These are phyloP conservation scores for Drosophila ercepeae DNA, from an alignment of 1,140 invertebrate genomes.

Conservation along the genomic window DNA sequence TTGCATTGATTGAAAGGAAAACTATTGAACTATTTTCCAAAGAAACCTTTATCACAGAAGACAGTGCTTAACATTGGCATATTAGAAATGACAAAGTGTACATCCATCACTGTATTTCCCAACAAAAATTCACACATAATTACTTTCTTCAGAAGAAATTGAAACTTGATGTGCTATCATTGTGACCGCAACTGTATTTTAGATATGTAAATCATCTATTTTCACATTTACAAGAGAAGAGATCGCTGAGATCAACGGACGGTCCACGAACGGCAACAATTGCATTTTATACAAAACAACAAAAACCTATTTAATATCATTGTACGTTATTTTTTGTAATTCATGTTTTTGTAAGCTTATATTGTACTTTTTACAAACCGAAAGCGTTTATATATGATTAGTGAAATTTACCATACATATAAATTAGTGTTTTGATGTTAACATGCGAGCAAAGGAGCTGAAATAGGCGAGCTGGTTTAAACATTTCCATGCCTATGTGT, in stretches of 20 bases:
- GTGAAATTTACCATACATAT: constrained; percentile 21
- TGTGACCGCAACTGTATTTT: constrained; percentile 2
- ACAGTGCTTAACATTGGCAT: background rate
- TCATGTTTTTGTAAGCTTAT: constrained; percentile 31
- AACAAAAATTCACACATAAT: background rate
- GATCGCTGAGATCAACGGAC: background rate
- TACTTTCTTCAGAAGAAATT: background rate
- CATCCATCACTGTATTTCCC: too few species aligned
- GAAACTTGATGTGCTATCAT: background rate
- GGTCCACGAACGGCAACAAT: constrained; percentile 14
- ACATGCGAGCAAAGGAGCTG: background rate
- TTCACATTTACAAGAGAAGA: background rate
- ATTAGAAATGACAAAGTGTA: too few species aligned
- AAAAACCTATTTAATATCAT: background rate
- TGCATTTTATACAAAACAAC: constrained; percentile 27
- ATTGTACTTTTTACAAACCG: constrained; percentile 12
- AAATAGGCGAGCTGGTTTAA: background rate
- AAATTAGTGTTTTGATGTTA: constrained; percentile 6
- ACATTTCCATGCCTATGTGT: constrained; percentile 17
- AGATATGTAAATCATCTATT: constrained; percentile 1
- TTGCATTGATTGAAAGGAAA: background rate
- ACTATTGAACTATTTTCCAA: background rate
- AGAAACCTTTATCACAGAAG: too few species aligned
- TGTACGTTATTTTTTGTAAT: constrained; percentile 24
- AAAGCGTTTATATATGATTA: constrained; percentile 23